Conservation (phyloP, 2,797 vertebrate species). For the Setipinna tenuifilis region DNA sequence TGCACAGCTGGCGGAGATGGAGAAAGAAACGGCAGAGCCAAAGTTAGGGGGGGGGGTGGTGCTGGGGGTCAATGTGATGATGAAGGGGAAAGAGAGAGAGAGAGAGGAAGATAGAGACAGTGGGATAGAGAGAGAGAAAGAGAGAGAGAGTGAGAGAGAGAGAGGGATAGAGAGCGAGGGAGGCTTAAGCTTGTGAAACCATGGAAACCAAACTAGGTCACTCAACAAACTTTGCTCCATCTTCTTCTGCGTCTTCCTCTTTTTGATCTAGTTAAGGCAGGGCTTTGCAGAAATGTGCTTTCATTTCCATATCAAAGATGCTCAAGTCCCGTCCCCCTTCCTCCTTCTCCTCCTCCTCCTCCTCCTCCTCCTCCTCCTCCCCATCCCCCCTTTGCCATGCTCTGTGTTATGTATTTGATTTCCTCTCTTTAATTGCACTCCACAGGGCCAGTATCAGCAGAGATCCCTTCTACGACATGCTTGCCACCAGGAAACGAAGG, state of each 20-base stretch:
- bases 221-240: slow-evolving; percentile 68
- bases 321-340: slow-evolving; percentile 46
- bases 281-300: slow-evolving; percentile 69
- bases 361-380: slow-evolving; percentile 31
- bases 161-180: slow-evolving; percentile 13
- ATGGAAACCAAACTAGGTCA: slow-evolving; percentile 84
- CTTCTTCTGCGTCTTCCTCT: slow-evolving; percentile 47
- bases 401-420: slow-evolving; percentile 14
- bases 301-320: slow-evolving; percentile 79
- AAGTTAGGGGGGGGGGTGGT: neutral
- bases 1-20: slow-evolving; percentile 13
- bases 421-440: slow-evolving; percentile 62
- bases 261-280: slow-evolving; percentile 69
- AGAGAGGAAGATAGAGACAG: neutral
- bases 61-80: neutral
- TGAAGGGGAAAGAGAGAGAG: neutral
- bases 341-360: slow-evolving; percentile 21
- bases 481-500: slow-evolving; percentile 90
- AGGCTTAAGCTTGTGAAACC: slow-evolving; percentile 69
- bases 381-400: slow-evolving; percentile 25
- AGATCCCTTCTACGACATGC: slow-evolving; percentile 96
- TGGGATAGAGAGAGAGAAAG: neutral
- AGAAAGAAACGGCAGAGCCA: neutral
- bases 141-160: slow-evolving; percentile 27
- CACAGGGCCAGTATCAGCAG: slow-evolving; percentile 89